Evolutionary conservation across 2,888 invertebrate species (phyloP).

Genomic region (Calliopum simillimum): DNA sequence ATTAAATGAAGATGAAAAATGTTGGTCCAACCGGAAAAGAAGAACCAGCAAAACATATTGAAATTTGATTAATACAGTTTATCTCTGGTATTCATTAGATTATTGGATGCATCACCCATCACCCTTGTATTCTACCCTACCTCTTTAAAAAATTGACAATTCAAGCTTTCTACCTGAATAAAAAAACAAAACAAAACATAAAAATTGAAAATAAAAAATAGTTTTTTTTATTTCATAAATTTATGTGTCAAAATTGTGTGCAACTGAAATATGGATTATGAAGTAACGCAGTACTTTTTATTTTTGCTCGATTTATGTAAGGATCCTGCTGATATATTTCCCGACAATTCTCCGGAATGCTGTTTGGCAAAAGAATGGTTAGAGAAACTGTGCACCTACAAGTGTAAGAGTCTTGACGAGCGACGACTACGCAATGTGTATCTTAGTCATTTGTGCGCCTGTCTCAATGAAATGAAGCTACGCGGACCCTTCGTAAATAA

Average conservation of each 20-base stretch:
- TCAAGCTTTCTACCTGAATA: not conserved
- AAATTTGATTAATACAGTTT: too few relatives aligned
- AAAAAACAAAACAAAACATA: conserved; percentile 1
- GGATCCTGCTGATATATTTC: conserved; percentile 48
- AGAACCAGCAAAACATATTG: not conserved
- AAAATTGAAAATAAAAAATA: not conserved
- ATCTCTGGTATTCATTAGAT: too few relatives aligned
- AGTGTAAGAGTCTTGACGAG: conserved; percentile 48
- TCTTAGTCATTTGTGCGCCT: conserved; percentile 55
- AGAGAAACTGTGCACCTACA: conserved; percentile 51
- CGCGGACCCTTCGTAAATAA: conserved; percentile 50
- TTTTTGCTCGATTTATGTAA: conserved; percentile 51
- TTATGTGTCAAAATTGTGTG: conserved; percentile 35
- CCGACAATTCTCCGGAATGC: conserved; percentile 44
- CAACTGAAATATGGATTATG: conserved; percentile 36
- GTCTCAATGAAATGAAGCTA: conserved; percentile 52
- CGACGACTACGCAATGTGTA: conserved; percentile 56
- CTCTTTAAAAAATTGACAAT: too few relatives aligned
- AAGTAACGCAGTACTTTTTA: conserved; percentile 51
- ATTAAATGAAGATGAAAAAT: too few relatives aligned
- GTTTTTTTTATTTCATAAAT: conserved; percentile 7
- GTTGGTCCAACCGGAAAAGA: too few relatives aligned
- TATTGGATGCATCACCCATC: too few relatives aligned
- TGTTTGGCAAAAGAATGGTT: conserved; percentile 51
- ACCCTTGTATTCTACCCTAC: too few relatives aligned